Evolutionary conservation across 2,888 invertebrate genomes (phyloP), one percentile per base, ranked within the genome.

Genomic region (Lepidocyrtoides sp.): DNA sequence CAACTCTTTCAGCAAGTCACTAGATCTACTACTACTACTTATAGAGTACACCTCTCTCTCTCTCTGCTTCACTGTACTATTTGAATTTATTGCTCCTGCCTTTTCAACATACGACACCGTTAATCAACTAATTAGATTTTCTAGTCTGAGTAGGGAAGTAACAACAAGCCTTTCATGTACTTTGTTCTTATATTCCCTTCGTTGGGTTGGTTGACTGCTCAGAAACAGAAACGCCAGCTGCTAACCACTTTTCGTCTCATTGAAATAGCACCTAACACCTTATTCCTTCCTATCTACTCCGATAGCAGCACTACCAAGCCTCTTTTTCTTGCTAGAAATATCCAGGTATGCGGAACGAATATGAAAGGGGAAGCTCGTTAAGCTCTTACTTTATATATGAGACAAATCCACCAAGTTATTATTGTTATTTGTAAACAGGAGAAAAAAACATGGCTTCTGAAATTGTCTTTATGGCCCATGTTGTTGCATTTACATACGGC

Each of bases 81-180:
- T 79, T 54, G 54, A 79, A 87, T 79, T 79, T 79, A 79, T 79
- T 69, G 29, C 72, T 69, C n/a, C 44, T 77, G 87, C 77, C 29
- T 82, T 63, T 54, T 57, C 36, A 57, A 20, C 60, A 60, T 75
- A 69, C 69, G 81, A 60, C 36, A 60, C 81, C 66, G 81, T 69
- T 88, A 81, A 88, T 81, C 81, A 81, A 88, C 88, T 88, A 88
- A 88, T 88, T 88, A 88, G 88, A 88, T 88, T 88, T 88, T 81
- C 81, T 12, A 82, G 83, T 60, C 44, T 77, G n/a, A 23, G 81
- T 17, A 32, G 8, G 41, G 23, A 32, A 41, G 4, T 54, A 81
- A 41, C 8, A 60, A 26, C 75, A 4, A 54, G 14, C 14, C 81
- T 81, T 36, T 60, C 36, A 23, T 32, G 10, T 44, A 2, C 20